Evolutionary conservation across 2,888 invertebrate species (phyloP).

Genomic region (Nemotelus pantherinus): DNA sequence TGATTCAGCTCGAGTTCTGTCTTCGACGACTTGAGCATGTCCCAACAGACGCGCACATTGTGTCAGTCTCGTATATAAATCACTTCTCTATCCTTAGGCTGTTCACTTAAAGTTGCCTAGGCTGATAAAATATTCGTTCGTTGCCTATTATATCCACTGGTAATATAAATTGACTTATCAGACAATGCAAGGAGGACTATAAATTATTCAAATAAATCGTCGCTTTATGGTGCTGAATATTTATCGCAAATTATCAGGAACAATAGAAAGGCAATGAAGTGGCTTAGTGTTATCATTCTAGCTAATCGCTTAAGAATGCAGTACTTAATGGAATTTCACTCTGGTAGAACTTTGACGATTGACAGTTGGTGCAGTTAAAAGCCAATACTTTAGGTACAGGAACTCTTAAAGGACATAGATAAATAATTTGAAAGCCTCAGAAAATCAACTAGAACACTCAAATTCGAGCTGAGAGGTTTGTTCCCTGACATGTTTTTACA

Average conservation of each 20-base stretch:
- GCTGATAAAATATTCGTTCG: conserved; percentile 11
- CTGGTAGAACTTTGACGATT: no score
- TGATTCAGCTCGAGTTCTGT: no score
- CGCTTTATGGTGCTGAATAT: conserved; percentile 49
- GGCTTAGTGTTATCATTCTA: conserved; percentile 39
- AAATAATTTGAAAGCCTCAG: no score
- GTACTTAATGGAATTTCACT: neutral
- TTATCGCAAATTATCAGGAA: conserved; percentile 50
- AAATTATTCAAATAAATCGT: conserved; percentile 51
- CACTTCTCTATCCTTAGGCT: neutral
- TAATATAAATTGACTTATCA: conserved; percentile 51
- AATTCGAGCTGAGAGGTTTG: no score
- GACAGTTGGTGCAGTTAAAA: no score
- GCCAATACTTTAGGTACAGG: no score
- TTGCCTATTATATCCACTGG: conserved; percentile 27
- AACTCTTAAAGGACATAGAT: no score
- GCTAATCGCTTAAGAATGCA: conserved; percentile 18
- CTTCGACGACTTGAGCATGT: no score
- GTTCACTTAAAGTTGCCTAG: conserved; percentile 20
- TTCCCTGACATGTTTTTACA: no score
- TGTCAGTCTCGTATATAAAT: no score
- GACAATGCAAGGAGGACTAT: conserved; percentile 48
- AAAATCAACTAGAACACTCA: no score
- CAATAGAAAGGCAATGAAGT: conserved; percentile 47
- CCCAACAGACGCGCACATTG: no score